phyloP scores from a whole-genome alignment of 2,888 invertebrate species.

The Oegoconia quadripuncta region DNA sequence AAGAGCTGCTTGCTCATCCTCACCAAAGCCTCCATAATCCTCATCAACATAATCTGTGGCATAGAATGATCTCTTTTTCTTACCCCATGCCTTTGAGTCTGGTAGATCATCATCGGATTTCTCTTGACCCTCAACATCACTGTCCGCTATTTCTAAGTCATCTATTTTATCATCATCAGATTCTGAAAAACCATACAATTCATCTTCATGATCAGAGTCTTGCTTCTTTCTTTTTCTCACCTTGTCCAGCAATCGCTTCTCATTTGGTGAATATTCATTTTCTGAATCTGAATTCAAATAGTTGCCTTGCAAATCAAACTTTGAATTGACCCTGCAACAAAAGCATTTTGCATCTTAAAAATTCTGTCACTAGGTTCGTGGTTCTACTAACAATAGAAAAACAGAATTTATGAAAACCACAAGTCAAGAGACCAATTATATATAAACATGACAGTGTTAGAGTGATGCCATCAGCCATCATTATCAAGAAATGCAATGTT shows the following conservation, averaged over 20 bases:
- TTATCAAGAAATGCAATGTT: no score
- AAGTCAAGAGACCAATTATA: no score
- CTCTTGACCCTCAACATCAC: constrained; percentile 88
- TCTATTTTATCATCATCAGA: constrained; percentile 67
- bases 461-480: no score
- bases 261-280: constrained; percentile 83
- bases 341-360: no score
- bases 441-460: no score
- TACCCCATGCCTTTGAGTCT: constrained; percentile 93
- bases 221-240: constrained; percentile 74
- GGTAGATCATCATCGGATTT: constrained; percentile 85
- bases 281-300: constrained; percentile 86
- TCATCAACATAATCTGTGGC: constrained; percentile 93
- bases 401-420: no score
- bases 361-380: no score
- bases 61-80: constrained; percentile 87
- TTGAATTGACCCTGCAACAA: constrained; percentile 58
- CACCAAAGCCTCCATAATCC: constrained; percentile 86
- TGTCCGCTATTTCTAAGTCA: constrained; percentile 78
- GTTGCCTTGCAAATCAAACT: constrained; percentile 68
- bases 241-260: constrained; percentile 81
- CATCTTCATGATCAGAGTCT: constrained; percentile 80
- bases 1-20: constrained; percentile 84
- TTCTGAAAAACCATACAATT: constrained; percentile 81
- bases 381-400: no score